Evolutionary conservation across 2,797 vertebrate genomes (phyloP).

Genomic region (Cuculus canorus): DNA sequence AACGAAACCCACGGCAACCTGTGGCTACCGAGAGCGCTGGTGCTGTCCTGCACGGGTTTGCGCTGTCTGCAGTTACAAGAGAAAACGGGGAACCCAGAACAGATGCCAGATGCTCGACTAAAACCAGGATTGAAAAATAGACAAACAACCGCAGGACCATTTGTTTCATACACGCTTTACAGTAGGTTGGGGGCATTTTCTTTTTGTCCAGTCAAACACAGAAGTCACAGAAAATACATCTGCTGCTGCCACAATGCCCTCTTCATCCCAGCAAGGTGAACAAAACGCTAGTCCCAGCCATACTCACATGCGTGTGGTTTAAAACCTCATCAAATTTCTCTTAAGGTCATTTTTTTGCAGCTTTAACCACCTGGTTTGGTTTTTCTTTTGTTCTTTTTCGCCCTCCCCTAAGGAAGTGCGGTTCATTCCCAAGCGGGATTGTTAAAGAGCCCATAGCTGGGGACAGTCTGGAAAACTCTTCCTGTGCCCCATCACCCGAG

Average conservation of each 20-base stretch:
- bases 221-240: slow-evolving; percentile 73
- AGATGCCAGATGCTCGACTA: slow-evolving; percentile 72
- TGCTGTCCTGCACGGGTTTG: slow-evolving; percentile 56
- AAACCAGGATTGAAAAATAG: slow-evolving; percentile 61
- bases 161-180: slow-evolving; percentile 79
- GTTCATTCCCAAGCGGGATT: slow-evolving; percentile 9
- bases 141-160: slow-evolving; percentile 61
- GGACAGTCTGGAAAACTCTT: neutral
- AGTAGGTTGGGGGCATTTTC: slow-evolving; percentile 3
- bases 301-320: slow-evolving; percentile 35
- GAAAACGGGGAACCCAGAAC: slow-evolving; percentile 65
- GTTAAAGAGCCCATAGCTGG: neutral
- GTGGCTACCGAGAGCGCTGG: slow-evolving; percentile 53
- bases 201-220: slow-evolving; percentile 56
- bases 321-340: slow-evolving; percentile 1
- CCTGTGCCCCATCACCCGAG: neutral
- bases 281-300: slow-evolving; percentile 12
- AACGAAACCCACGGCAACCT: slow-evolving; percentile 57
- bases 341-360: slow-evolving; percentile 3
- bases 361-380: neutral
- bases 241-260: slow-evolving; percentile 73
- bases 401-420: neutral
- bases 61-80: slow-evolving; percentile 63
- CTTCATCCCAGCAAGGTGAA: neutral
- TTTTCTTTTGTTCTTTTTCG: too few relatives aligned